phyloP scores from a whole-genome alignment of 2,797 vertebrate genomes.

The Ataeniobius toweri region DNA sequence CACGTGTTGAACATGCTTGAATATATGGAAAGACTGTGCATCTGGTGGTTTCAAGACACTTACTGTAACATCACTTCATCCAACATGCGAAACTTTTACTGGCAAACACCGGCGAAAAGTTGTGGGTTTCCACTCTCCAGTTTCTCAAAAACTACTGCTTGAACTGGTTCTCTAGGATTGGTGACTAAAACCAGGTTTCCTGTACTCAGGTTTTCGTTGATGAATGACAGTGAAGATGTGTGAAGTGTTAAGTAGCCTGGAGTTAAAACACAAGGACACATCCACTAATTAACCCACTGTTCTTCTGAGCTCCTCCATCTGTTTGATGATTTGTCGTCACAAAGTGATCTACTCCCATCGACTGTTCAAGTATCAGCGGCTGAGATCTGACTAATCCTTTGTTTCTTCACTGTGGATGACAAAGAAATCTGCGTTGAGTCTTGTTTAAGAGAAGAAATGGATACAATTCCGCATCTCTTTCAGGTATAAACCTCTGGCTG shows the following conservation, averaged over 20 bases:
- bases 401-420: conserved; percentile 12
- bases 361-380: neutral
- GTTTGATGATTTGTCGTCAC: neutral
- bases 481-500: conserved; percentile 27
- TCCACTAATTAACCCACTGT: conserved; percentile 3
- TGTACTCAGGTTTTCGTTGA: neutral
- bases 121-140: conserved; percentile 7
- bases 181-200: neutral
- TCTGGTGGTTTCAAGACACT: conserved; percentile 39
- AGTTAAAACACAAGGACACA: conserved; percentile 18
- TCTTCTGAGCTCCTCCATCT: conserved; percentile 12
- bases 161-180: neutral
- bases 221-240: neutral
- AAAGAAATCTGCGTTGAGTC: conserved; percentile 20
- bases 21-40: neutral
- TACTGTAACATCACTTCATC: conserved; percentile 73
- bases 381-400: conserved; percentile 10
- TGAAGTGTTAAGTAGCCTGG: conserved; percentile 3
- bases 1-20: neutral
- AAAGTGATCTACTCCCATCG: neutral
- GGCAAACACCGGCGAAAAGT: conserved; percentile 31
- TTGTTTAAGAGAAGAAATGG: neutral
- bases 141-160: conserved; percentile 2
- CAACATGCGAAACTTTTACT: conserved; percentile 45
- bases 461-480: conserved; percentile 25